These are phyloP conservation scores for Microhierax caerulescens DNA, from an alignment of 2,797 vertebrate species.

Conservation along the genomic window DNA sequence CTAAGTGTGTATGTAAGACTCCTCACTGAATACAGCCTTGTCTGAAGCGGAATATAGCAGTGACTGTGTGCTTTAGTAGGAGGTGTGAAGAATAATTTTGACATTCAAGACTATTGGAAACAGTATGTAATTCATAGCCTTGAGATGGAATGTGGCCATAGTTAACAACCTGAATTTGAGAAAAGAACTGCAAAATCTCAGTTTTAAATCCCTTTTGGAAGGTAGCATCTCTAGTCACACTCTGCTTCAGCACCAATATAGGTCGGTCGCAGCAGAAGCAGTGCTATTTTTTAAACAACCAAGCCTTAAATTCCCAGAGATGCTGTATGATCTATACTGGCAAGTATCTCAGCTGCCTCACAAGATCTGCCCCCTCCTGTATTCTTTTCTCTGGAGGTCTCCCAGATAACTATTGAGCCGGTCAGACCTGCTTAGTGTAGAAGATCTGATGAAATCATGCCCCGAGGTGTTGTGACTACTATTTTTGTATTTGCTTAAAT, in stretches of 20 bases:
- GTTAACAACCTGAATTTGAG: slow-evolving; percentile 38
- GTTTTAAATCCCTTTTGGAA: slow-evolving; percentile 30
- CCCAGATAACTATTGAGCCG: not conserved
- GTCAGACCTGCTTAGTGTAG: slow-evolving; percentile 1
- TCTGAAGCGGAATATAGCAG: slow-evolving; percentile 54
- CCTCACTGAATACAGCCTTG: slow-evolving; percentile 51
- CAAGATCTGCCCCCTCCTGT: slow-evolving; percentile 1
- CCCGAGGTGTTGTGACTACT: not conserved
- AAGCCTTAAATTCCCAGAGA: slow-evolving; percentile 18
- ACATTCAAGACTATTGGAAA: slow-evolving; percentile 63
- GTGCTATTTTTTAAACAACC: not conserved
- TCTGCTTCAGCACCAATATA: not conserved
- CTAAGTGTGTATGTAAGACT: slow-evolving; percentile 1
- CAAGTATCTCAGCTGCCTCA: not conserved
- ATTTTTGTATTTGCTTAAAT: slow-evolving; percentile 35
- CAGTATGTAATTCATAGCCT: slow-evolving; percentile 60
- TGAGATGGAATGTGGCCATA: slow-evolving; percentile 47
- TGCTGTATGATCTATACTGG: slow-evolving; percentile 3
- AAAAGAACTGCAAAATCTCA: slow-evolving; percentile 10
- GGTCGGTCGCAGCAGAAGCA: not conserved
- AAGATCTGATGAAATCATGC: slow-evolving; percentile 27
- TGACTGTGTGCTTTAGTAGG: slow-evolving; percentile 59
- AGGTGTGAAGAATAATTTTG: slow-evolving; percentile 67
- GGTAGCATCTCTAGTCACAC: not conserved
- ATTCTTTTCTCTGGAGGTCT: slow-evolving; percentile 29